Evolutionary conservation across 2,797 vertebrate genomes (phyloP).

Genomic region (Eulemur coronatus): DNA sequence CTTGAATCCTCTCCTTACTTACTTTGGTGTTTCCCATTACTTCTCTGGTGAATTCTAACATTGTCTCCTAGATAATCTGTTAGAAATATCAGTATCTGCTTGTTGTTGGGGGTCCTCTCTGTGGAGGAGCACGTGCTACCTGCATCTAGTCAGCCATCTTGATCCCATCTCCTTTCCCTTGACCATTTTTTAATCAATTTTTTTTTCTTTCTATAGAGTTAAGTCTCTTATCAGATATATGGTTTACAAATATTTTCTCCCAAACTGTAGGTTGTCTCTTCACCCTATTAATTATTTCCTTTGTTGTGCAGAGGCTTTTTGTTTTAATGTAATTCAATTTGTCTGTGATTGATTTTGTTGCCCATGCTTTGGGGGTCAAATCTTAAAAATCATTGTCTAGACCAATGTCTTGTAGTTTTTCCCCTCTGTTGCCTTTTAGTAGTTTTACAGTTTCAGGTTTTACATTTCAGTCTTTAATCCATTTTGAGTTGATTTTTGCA

Average conservation of each 20-base stretch:
- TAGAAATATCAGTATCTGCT: too few relatives aligned
- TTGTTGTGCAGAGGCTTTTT: neutral
- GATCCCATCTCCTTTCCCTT: too few relatives aligned
- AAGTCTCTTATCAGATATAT: neutral
- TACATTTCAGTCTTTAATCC: neutral
- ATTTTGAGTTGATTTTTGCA: neutral
- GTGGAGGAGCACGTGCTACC: too few relatives aligned
- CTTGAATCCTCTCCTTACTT: too few relatives aligned
- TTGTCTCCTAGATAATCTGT: too few relatives aligned
- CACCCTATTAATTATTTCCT: neutral
- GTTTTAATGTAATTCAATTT: neutral
- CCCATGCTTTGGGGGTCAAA: neutral
- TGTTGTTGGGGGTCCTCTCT: too few relatives aligned
- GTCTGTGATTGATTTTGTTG: neutral
- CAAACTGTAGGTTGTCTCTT: neutral
- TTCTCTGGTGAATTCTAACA: too few relatives aligned
- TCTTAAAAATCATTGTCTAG: neutral
- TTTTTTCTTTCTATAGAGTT: neutral
- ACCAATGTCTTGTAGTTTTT: neutral
- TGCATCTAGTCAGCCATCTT: too few relatives aligned
- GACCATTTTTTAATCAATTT: neutral
- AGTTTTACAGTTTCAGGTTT: neutral
- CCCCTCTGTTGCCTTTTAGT: neutral
- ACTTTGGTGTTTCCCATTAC: too few relatives aligned
- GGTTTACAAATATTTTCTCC: neutral